Conservation (phyloP, 2,797 vertebrate species). For the Microchirus variegatus region DNA sequence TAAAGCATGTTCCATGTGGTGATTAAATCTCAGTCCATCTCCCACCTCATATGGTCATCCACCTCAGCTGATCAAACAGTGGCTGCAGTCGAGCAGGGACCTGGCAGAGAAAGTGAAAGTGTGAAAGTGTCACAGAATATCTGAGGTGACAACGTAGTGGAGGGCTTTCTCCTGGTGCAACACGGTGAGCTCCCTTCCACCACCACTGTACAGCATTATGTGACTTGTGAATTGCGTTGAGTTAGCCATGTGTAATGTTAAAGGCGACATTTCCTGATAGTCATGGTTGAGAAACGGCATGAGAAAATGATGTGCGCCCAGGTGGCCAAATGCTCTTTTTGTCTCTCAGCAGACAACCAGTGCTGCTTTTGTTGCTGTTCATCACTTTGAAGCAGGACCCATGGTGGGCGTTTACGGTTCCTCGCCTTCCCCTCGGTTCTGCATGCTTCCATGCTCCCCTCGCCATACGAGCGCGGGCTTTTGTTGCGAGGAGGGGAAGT, state of each 20-base stretch:
- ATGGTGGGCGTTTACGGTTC: conserved; percentile 82
- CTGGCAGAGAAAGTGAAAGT: conserved; percentile 40
- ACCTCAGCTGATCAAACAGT: conserved; percentile 51
- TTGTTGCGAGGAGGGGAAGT: conserved; percentile 55
- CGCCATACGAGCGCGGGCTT: conserved; percentile 52
- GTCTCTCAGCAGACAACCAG: conserved; percentile 73
- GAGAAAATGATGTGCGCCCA: conserved; percentile 74
- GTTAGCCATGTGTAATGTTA: conserved; percentile 60
- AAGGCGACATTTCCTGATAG: conserved; percentile 65
- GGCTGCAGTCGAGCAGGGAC: conserved; percentile 37
- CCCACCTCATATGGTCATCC: conserved; percentile 26
- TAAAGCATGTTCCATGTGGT: conserved; percentile 11
- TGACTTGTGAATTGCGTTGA: conserved; percentile 42
- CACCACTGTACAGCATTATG: conserved; percentile 15
- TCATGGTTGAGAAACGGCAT: conserved; percentile 67
- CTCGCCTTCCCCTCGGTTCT: conserved; percentile 70
- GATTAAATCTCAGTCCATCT: conserved; percentile 42
- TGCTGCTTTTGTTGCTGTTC: conserved; percentile 75
- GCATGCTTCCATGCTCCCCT: conserved; percentile 64
- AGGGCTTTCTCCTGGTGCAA: conserved; percentile 13
- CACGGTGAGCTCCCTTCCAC: conserved; percentile 3
- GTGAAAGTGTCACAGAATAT: conserved; percentile 42
- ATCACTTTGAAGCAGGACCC: conserved; percentile 77
- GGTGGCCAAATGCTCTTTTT: conserved; percentile 79
- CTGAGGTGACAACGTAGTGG: conserved; percentile 28